A percentile compares a stretch with the other conserved stretches of the same genome.
Evolutionary conservation across 2,113 vertebrate species (phyloP).

Genomic region (Chiloscyllium plagiosum): DNA sequence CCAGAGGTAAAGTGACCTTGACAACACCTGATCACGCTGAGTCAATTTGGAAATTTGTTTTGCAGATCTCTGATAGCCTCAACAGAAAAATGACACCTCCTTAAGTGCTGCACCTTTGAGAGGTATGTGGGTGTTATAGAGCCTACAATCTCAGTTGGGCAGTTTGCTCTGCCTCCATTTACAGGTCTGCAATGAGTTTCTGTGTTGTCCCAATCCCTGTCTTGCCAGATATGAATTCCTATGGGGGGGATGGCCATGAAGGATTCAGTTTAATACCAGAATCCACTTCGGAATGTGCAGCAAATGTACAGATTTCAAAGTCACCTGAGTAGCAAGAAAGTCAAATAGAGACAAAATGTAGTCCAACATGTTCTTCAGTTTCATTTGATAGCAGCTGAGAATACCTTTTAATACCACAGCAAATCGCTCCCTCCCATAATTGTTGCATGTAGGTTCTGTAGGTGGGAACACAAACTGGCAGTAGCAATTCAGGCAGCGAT

Average conservation of each 20-base stretch:
- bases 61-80: neutral
- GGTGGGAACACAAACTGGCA: neutral
- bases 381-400: neutral
- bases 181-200: neutral
- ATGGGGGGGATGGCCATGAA: neutral
- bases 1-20: neutral
- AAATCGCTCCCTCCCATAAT: neutral
- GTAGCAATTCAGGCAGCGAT: neutral
- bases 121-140: neutral
- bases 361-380: neutral
- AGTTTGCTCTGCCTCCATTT: neutral
- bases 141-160: neutral
- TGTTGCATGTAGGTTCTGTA: neutral
- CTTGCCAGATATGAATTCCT: neutral
- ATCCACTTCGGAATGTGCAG: neutral
- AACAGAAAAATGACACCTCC: neutral
- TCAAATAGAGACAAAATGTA: neutral
- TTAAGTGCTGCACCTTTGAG: neutral
- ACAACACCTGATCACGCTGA: neutral
- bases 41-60: neutral
- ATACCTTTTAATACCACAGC: neutral
- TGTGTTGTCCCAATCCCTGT: neutral
- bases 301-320: neutral
- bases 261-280: neutral
- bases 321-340: neutral